Base-by-base conservation (phyloP, 1,140 invertebrate genomes). In the Bombus vancouverensis region DNA sequence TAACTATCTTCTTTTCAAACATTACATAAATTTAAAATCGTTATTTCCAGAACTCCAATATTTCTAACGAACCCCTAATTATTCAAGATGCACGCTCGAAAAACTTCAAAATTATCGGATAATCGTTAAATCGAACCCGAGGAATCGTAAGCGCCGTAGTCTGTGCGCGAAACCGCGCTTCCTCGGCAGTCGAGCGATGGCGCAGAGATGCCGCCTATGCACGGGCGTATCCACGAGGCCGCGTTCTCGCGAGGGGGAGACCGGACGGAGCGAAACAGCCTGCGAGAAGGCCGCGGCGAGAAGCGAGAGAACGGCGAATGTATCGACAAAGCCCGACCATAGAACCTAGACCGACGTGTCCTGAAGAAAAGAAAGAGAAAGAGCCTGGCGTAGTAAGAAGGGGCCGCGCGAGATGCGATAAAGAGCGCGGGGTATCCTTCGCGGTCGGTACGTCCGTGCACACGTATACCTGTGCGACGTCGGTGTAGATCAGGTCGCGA, bases 181-280 rank as follows among this genome's bases (percentile, higher is more conserved):
- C n/a, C 37, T 13, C 28, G 44, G 70, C 15, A 25, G 28, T 66
- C 73, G 76, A 74, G 53, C 72, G 76, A 77, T 78, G 82, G 74
- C 78, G 59, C 68, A 25, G 79, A 72, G 84, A 88, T 83, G 87
- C 88, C 88, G 87, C 88, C 88, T 83, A 89, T 89, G 88, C 84
- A 89, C 87, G 88, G 88, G 88, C 87, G 88, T 88, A 89, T 81
- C 87, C 87, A 80, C 44, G 59, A 32, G 57, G 32, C 32, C 77
- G 78, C n/a, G 71, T 59, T 84, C 76, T 53, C 66, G 37, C 68
- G 32, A 83, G n/a, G 22, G 59, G 42, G 34, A 70, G n/a, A 42
- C 12, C n/a, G 34, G 39, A 78, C 37, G 18, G 9, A 37, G 28
- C 39, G 75, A 65, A 62, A 83, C 42, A 47, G 57, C 42, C 81